Evolutionary conservation across 2,888 invertebrate species (phyloP), one percentile per base, ranked within the genome.

Genomic region (Lapara coniferarum): DNA sequence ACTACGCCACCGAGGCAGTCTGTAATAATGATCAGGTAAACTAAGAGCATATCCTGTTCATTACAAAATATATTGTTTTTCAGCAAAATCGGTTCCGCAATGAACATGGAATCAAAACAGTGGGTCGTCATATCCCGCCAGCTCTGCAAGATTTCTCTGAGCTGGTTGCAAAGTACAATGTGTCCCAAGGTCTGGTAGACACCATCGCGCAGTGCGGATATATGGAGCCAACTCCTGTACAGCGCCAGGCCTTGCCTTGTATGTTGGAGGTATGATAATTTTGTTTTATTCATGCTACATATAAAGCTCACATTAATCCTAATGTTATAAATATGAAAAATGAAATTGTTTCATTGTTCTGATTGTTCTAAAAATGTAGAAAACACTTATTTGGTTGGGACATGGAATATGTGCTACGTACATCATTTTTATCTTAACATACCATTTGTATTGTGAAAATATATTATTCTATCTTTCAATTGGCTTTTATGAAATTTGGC

Each of bases 191-290:
- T 19, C 85, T 98, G 1, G 88, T 97, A 12, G 90, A 95, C 46
- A 98, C 97, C 75, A 91, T 98, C 8, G 90, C 85, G 37, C 93
- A 94, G 69, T 96, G 96, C 79, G 97, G 97, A 0, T 98, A 97
- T 80, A 84, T 89, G 0, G 94, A 95, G 69, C 98, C 98, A 0
- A 98, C 98, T 0, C 96, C 98, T 0, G 96, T 99, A 78, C 98
- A 99, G 91, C 96, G 98, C 95, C 99, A 99, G 89, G 97, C 98
- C 0, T 95, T 99, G 75, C 98, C 99, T 1, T 95, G 97, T 71
- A 96, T 99, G 96, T 85, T 98, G 68, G 94, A 96, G 91, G 97
- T 96, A 82, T 85, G 82, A 79, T 37, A 37, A 66, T 56, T 76
- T 70, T 67, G 56, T 13, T 56, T 25, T 56, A n/a, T 16, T 55